Evolutionary conservation across 2,797 vertebrate genomes (phyloP), one percentile per base, ranked within the genome.

Genomic region (Phataginus tetradactyla): DNA sequence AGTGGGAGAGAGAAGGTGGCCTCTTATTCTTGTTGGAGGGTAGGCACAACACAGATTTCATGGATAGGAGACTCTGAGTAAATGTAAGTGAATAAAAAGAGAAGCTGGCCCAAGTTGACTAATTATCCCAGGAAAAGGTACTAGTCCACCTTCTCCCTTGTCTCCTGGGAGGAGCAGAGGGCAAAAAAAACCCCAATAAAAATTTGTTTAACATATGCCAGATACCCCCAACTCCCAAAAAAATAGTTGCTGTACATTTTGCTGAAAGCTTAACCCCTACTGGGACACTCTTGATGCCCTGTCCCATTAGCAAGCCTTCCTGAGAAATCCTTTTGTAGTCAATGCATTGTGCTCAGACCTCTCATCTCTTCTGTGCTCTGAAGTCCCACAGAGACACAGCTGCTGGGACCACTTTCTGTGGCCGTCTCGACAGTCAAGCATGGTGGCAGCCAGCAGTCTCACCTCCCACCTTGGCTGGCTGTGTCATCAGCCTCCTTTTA

Each of bases 401-500:
- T 87, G 59, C 17, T 29, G 72, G 57, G 72, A 85, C 71, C 59
- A 92, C 42, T 85, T 85, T 87, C 71, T 25, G 39, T 81, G 85
- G 37, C 57, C 27, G 32, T 94, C 81, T 94, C 17, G 0, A 84
- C 42, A 83, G 57, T 81, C 69, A 93, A 92, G 69, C 87, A 53
- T 1, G 11, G 59, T 80, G 81, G 74, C 78, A 95, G 93, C 49
- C 49, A 4, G 77, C 57, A 66, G 53, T 74, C 86, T 90, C 57
- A 81, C 72, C 63, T 91, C 68, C 86, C 55, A 68, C 72, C 74
- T 95, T 63, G 57, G 59, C 77, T 88, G 74, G 59, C 81, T 91
- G 4, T 78, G 32, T 96, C 93, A 92, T 92, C 94, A 96, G 90
- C 61, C 80, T 72, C 51, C 87, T 95, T 80, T 95, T 90, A 96